These are phyloP conservation scores for Achroia grisella DNA, from an alignment of 1,140 invertebrate species.

Conservation along the genomic window DNA sequence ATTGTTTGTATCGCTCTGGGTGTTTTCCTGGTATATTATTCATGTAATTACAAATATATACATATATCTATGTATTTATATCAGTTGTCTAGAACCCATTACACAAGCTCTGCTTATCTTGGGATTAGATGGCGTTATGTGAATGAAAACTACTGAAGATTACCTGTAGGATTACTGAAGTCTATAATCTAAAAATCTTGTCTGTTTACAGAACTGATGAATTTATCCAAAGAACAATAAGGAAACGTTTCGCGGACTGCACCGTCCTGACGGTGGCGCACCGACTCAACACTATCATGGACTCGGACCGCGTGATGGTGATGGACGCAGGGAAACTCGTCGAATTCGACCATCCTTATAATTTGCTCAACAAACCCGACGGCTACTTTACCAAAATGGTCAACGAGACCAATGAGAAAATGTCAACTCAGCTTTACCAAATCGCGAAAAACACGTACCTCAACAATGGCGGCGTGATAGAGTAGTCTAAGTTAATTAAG, in stretches of 20 bases:
- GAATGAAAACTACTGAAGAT: too few species aligned
- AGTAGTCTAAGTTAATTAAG: slow-evolving; percentile 17
- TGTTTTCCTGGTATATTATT: too few species aligned
- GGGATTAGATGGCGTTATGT: too few species aligned
- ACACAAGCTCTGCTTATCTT: too few species aligned
- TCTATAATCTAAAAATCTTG: too few species aligned
- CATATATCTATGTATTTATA: too few species aligned
- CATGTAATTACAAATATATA: too few species aligned
- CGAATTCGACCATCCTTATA: slow-evolving; percentile 77
- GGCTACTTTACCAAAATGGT: slow-evolving; percentile 82
- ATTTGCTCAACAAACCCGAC: slow-evolving; percentile 75
- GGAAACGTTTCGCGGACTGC: slow-evolving; percentile 76
- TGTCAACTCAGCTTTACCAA: slow-evolving; percentile 59
- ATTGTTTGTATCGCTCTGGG: too few species aligned
- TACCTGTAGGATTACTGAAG: too few species aligned
- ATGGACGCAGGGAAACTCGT: slow-evolving; percentile 78
- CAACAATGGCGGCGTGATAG: slow-evolving; percentile 48
- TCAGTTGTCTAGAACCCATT: too few species aligned
- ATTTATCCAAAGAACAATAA: slow-evolving; percentile 77
- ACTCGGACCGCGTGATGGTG: slow-evolving; percentile 84
- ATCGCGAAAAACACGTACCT: slow-evolving; percentile 61
- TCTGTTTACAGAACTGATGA: slow-evolving; percentile 74
- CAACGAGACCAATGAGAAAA: slow-evolving; percentile 76
- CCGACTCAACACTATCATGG: slow-evolving; percentile 88
- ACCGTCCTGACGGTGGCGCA: slow-evolving; percentile 89